These are phyloP conservation scores for Pseudotriccus pelzelni DNA, from an alignment of 2,797 vertebrate species.

Conservation along the genomic window DNA sequence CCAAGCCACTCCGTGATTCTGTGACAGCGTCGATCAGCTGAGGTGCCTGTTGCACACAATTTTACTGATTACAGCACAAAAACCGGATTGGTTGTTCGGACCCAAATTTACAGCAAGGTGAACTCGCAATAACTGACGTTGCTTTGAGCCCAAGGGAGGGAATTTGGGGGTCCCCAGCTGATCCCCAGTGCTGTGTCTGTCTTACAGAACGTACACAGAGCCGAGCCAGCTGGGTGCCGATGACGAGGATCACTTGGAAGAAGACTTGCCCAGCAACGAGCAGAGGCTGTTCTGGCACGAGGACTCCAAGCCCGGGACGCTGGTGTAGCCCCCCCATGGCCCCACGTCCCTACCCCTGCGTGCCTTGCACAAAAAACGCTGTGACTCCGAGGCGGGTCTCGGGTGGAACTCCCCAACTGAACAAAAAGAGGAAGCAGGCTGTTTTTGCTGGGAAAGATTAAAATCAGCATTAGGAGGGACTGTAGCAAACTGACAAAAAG, in stretches of 20 bases:
- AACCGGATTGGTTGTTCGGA: not conserved
- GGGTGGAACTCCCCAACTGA: not conserved
- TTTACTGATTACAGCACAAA: not conserved
- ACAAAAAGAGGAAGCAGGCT: not conserved
- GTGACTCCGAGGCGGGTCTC: not conserved
- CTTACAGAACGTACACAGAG: constrained; percentile 83
- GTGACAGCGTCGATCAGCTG: not conserved
- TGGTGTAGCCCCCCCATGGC: constrained; percentile 80
- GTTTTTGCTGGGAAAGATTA: not conserved
- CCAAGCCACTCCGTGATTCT: not conserved
- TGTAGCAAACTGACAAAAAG: not conserved
- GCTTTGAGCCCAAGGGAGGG: fast-evolving
- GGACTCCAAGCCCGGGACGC: constrained; percentile 93
- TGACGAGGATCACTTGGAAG: constrained; percentile 73
- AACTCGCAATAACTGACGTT: fast-evolving
- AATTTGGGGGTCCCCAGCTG: not conserved
- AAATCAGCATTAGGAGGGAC: not conserved
- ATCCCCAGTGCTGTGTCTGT: not conserved
- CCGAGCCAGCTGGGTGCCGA: constrained; percentile 78
- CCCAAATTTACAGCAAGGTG: not conserved
- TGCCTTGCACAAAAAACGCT: constrained; percentile 84
- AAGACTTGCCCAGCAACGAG: constrained; percentile 77
- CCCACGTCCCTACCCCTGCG: constrained; percentile 70
- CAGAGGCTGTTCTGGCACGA: constrained; percentile 91
- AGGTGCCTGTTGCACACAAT: not conserved